These are phyloP conservation scores for Saturnia japonica DNA, from an alignment of 2,888 invertebrate species.

Conservation along the genomic window DNA sequence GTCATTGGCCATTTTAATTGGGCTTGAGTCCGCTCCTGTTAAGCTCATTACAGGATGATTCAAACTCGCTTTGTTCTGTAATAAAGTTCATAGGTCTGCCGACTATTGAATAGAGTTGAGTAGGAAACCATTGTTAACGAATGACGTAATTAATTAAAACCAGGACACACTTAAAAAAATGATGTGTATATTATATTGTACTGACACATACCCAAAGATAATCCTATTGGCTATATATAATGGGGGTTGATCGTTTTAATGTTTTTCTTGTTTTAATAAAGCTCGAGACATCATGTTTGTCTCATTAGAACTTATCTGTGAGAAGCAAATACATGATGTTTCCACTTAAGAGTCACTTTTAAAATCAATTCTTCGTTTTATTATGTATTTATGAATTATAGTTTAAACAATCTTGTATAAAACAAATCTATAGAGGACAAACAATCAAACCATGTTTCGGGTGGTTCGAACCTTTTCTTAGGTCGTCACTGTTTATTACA, in stretches of 20 bases:
- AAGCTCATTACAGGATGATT: constrained; percentile 22
- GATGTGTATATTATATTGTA: background rate
- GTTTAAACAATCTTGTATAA: background rate
- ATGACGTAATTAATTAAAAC: background rate
- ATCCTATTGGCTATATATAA: background rate
- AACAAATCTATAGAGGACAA: background rate
- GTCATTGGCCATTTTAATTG: constrained; percentile 45
- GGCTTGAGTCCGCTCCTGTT: constrained; percentile 37
- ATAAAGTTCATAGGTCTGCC: constrained; percentile 7
- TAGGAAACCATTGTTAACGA: constrained; percentile 4
- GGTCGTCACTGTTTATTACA: no score
- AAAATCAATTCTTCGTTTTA: background rate
- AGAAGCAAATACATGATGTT: background rate
- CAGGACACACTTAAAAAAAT: background rate
- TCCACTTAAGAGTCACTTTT: background rate
- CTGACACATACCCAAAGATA: background rate
- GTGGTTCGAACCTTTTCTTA: background rate
- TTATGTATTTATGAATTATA: background rate
- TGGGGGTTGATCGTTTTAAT: background rate
- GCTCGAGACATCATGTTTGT: background rate
- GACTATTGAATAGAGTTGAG: constrained; percentile 1
- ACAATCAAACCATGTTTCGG: background rate
- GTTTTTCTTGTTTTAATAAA: background rate
- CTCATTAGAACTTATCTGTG: background rate
- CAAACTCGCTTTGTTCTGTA: constrained; percentile 9